Evolutionary conservation across 2,797 vertebrate genomes (phyloP), one percentile per base, ranked within the genome.

Genomic region (Mormyrops boulengeri): DNA sequence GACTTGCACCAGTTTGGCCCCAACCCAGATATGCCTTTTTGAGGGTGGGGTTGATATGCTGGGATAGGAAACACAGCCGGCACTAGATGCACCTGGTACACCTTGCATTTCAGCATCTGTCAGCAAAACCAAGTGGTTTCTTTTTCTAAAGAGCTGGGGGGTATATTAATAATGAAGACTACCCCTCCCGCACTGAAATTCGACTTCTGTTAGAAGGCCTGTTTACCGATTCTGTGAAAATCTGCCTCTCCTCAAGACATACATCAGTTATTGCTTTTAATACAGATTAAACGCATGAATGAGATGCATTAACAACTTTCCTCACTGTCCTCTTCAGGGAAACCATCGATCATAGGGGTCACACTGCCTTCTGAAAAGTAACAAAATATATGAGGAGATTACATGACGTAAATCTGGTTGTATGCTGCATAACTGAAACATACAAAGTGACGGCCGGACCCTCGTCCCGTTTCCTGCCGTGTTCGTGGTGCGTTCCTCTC

Each of bases 91-190:
- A 82, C 41, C 77, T 82, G 77, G 77, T 47, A 82, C 38, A 22
- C 77, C 77, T 8, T 82, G 41, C 14, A 82, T 82, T 44, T 47
- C 77, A 82, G 77, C 41, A 82, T 82, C 77, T 82, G 77, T 82
- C 77, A 82, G 77, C 77, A 82, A 44, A 82, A 47, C 41, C 77
- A 47, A 82, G 77, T 44, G 17, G 4, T 44, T 82, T 82, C 47
- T 80, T 47, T 47, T 44, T 9, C 17, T 8, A 11, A 47, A 11
- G 41, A 82, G 77, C 77, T 82, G 77, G 38, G 41, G 77, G 77
- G 77, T 82, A 82, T 82, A 82, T 82, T 47, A 82, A 82, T 82
- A 82, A 82, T 82, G 77, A 82, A 82, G 77, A 82, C 14, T n/a
- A 47, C 41, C 69, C 34, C 60, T 62, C 22, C 60, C 60, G 4